A percentile compares a stretch with the other conserved stretches of the same genome.
phyloP scores from a whole-genome alignment of 2,113 vertebrate genomes.

The Planiliza haematocheilus region DNA sequence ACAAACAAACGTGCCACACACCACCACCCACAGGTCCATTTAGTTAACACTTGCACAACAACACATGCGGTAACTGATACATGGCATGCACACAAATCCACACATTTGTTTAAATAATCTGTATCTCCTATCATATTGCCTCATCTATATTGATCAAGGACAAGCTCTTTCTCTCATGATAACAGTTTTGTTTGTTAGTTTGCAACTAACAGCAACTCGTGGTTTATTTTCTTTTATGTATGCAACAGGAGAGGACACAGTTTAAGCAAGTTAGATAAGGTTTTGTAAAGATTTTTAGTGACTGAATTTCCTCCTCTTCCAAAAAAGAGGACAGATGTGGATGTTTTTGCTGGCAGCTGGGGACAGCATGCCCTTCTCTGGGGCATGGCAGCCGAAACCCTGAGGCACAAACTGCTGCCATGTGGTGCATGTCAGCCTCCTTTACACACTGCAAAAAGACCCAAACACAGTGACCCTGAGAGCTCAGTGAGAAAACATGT shows the following conservation, averaged over 20 bases:
- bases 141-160: no score
- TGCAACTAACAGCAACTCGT: no score
- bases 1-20: neutral
- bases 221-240: no score
- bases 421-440: constrained; percentile 22
- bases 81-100: neutral
- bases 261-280: no score
- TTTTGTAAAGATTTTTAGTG: neutral
- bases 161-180: neutral
- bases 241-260: no score
- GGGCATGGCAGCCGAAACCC: constrained; percentile 22
- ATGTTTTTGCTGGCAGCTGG: constrained; percentile 40
- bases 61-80: neutral
- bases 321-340: constrained; percentile 50
- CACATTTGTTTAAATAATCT: neutral
- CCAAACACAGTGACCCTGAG: neutral
- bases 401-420: constrained; percentile 50
- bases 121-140: no score
- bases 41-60: neutral
- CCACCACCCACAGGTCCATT: neutral
- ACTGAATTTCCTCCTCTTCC: neutral
- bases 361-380: constrained; percentile 27
- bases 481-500: neutral
- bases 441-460: neutral
- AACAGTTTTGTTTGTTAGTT: neutral